phyloP scores from a whole-genome alignment of 2,113 vertebrate genomes.

The Rhinichthys klamathensis region DNA sequence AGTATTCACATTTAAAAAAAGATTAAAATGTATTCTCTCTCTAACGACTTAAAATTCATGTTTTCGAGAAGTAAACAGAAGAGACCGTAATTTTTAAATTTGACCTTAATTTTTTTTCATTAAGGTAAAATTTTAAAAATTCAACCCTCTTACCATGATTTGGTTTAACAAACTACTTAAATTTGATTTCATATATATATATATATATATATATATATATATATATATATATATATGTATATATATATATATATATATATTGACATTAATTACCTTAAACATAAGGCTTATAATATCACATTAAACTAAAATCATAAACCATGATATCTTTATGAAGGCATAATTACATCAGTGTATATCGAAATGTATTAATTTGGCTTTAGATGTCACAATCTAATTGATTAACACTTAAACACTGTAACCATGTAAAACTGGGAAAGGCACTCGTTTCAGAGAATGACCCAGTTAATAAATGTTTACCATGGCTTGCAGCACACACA shows the following conservation, averaged over 20 bases:
- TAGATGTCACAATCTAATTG: neutral
- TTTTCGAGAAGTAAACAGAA: neutral
- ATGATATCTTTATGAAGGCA: neutral
- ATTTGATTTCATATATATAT: neutral
- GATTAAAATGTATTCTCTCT: too few relatives aligned
- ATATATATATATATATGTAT: neutral
- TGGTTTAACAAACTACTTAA: neutral
- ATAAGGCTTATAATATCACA: neutral
- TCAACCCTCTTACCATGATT: too few relatives aligned
- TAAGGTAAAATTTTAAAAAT: neutral
- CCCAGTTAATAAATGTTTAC: conserved; percentile 17
- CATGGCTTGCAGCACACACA: neutral
- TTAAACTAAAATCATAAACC: neutral
- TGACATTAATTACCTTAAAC: neutral
- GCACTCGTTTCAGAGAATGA: neutral
- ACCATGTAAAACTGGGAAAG: conserved; percentile 1
- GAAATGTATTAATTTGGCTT: neutral
- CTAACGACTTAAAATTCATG: too few relatives aligned
- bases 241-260: neutral
- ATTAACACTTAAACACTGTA: too few relatives aligned
- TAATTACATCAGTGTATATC: neutral
- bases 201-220: neutral
- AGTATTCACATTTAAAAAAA: too few relatives aligned
- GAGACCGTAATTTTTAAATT: too few relatives aligned
- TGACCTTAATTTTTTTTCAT: neutral